Conservation (phyloP, 2,797 vertebrate genomes). For the Limnodromus scolopaceus region DNA sequence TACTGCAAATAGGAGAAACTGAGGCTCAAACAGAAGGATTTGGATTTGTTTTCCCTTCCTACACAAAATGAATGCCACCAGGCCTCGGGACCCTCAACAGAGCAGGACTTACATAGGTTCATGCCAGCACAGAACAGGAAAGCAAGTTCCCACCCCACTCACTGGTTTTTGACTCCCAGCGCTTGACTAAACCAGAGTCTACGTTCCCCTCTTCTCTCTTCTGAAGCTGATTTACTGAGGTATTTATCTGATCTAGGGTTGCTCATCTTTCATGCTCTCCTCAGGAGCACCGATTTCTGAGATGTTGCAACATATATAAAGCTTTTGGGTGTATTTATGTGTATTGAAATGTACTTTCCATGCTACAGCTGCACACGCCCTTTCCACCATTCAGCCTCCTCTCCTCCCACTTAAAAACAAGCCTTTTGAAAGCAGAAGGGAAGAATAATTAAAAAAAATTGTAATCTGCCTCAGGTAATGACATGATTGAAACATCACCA, state of each 20-base stretch:
- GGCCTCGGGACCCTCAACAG: not conserved
- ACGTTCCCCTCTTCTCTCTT: not conserved
- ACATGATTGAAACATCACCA: constrained; percentile 69
- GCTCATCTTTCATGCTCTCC: not conserved
- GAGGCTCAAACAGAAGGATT: not conserved
- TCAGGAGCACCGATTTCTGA: not conserved
- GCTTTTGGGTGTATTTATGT: constrained; percentile 47
- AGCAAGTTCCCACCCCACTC: constrained; percentile 3
- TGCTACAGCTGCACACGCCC: constrained; percentile 32
- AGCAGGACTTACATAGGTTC: not conserved
- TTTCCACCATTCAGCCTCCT: constrained; percentile 41
- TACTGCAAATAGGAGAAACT: not conserved
- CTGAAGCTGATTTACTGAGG: constrained; percentile 2
- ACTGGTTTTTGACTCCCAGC: not conserved
- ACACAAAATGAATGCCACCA: not conserved
- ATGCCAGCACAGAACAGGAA: not conserved
- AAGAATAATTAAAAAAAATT: constrained; percentile 64
- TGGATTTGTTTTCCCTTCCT: not conserved
- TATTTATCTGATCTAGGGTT: constrained; percentile 32
- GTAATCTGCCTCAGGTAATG: constrained; percentile 56
- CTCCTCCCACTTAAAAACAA: constrained; percentile 61
- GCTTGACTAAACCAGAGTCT: not conserved
- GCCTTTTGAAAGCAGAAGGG: constrained; percentile 57
- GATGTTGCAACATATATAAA: constrained; percentile 26
- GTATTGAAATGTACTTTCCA: constrained; percentile 50